Percentiles rank a stretch among this genome's conserved stretches.
phyloP scores from a whole-genome alignment of 1,140 invertebrate species.

The Dendrolimus punctatus region DNA sequence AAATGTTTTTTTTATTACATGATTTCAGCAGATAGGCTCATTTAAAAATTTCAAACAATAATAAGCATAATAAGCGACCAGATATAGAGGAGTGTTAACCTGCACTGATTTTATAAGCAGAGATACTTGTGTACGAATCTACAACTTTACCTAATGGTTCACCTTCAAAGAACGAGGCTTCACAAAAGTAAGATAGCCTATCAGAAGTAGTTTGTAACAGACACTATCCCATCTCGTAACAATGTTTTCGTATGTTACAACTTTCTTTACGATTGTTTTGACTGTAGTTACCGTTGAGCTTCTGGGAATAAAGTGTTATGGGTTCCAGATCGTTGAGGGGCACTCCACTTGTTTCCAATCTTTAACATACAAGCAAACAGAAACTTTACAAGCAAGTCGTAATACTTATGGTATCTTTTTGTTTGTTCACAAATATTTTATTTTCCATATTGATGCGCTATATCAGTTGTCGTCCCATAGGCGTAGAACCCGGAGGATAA shows the following conservation, averaged over 20 bases:
- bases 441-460: neutral
- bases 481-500: neutral
- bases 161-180: slow-evolving; percentile 18
- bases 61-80: no score
- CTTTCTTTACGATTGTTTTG: slow-evolving; percentile 28
- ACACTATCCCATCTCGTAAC: slow-evolving; percentile 27
- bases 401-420: slow-evolving; percentile 6
- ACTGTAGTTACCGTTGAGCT: slow-evolving; percentile 17
- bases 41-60: no score
- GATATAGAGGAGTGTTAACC: slow-evolving; percentile 25
- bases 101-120: slow-evolving; percentile 38
- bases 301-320: slow-evolving; percentile 10
- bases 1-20: no score
- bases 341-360: slow-evolving; percentile 2
- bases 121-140: slow-evolving; percentile 12
- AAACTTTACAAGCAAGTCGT: slow-evolving; percentile 8
- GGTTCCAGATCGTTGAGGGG: slow-evolving; percentile 4
- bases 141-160: slow-evolving; percentile 17
- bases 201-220: slow-evolving; percentile 43
- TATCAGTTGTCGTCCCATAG: no score
- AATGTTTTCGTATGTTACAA: slow-evolving; percentile 29
- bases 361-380: slow-evolving; percentile 1
- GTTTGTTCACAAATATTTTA: slow-evolving; percentile 7
- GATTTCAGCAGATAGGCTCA: no score
- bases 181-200: slow-evolving; percentile 40